phyloP scores from a whole-genome alignment of 2,888 invertebrate genomes.

The Dinocampus coccinellae region DNA sequence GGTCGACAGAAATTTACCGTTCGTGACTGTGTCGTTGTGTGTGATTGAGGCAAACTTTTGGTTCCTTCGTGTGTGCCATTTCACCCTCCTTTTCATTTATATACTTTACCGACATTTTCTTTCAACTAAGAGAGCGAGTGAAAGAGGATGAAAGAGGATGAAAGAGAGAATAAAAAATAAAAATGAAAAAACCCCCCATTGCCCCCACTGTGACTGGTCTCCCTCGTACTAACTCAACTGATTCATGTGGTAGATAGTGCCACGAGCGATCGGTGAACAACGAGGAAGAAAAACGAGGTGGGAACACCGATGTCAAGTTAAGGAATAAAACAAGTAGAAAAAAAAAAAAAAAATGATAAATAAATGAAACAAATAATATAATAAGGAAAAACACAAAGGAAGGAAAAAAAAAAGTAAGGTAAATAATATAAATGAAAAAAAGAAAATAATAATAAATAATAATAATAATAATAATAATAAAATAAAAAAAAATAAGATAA shows the following conservation, averaged over 20 bases:
- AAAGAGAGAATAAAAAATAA: neutral
- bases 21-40: conserved; percentile 31
- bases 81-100: neutral
- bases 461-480: no score
- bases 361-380: neutral
- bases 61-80: neutral
- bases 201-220: neutral
- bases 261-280: conserved; percentile 4
- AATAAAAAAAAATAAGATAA: no score
- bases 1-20: conserved; percentile 32
- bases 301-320: conserved; percentile 7
- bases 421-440: no score
- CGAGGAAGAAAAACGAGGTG: conserved; percentile 5
- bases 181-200: no score
- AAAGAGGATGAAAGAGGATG: no score
- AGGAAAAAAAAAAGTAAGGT: no score
- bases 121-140: no score
- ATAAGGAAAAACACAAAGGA: no score
- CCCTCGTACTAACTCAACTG: neutral
- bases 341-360: neutral
- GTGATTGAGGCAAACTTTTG: conserved; percentile 21
- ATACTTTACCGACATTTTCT: no score
- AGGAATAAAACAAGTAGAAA: neutral
- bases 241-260: conserved; percentile 17
- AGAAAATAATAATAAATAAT: no score